These are phyloP conservation scores for Heterohyrax brucei DNA, from an alignment of 2,797 vertebrate genomes.

Conservation along the genomic window DNA sequence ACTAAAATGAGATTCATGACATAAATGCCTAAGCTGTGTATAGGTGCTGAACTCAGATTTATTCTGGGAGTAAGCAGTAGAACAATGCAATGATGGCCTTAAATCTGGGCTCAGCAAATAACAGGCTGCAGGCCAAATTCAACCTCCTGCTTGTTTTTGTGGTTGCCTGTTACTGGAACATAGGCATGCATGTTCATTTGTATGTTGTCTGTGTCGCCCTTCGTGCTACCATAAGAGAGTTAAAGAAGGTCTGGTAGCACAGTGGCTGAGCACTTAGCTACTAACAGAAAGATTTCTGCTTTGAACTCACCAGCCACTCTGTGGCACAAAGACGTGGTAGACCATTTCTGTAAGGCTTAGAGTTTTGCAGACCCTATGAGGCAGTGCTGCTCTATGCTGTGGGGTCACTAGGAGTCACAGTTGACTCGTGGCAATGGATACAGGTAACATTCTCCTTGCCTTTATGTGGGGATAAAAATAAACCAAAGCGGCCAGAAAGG, in stretches of 20 bases:
- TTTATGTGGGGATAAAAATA: background rate
- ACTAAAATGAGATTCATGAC: constrained; percentile 5
- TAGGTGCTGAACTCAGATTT: background rate
- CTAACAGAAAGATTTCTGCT: background rate
- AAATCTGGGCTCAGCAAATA: background rate
- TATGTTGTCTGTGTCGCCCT: background rate
- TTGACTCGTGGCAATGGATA: too few species aligned
- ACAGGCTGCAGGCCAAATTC: background rate
- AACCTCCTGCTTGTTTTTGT: background rate
- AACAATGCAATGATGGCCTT: background rate
- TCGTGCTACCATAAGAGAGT: background rate
- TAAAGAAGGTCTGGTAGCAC: background rate
- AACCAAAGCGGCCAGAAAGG: constrained; percentile 37
- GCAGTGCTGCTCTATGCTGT: too few species aligned
- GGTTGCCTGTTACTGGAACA: constrained; percentile 7
- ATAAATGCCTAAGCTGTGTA: background rate
- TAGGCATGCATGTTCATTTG: background rate
- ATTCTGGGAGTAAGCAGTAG: background rate
- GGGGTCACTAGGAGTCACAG: too few species aligned
- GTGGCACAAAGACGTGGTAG: background rate
- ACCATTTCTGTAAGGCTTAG: background rate
- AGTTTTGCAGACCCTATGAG: too few species aligned
- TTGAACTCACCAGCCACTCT: background rate
- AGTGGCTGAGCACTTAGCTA: background rate
- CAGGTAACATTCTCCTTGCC: too few species aligned